A percentile compares a stretch with the other conserved stretches of the same genome.
These are phyloP conservation scores for Spodoptera frugiperda DNA, from an alignment of 1,140 invertebrate genomes.

Conservation along the genomic window DNA sequence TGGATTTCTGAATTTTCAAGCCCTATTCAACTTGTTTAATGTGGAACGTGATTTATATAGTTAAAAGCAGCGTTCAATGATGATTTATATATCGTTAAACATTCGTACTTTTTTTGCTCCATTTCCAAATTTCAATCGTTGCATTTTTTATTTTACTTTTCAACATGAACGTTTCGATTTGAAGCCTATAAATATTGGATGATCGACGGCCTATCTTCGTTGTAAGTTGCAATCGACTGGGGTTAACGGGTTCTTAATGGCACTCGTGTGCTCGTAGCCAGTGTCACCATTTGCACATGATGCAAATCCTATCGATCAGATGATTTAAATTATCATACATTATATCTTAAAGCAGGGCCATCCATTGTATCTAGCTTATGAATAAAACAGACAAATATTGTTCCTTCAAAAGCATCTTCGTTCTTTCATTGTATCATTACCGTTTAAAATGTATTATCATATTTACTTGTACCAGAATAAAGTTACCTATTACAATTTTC, in stretches of 20 bases:
- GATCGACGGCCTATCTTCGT: slow-evolving; percentile 16
- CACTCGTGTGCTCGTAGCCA: slow-evolving; percentile 1
- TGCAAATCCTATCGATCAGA: slow-evolving; percentile 14
- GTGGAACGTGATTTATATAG: slow-evolving; percentile 2
- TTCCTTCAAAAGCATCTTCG: too few species aligned
- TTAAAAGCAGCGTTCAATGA: slow-evolving; percentile 6
- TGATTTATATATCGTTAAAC: slow-evolving; percentile 20
- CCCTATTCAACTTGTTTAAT: neutral
- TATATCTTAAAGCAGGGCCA: neutral
- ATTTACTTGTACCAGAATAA: too few species aligned
- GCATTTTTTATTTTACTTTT: neutral
- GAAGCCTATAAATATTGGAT: slow-evolving; percentile 11
- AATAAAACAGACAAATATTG: too few species aligned
- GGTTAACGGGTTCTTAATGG: slow-evolving; percentile 38
- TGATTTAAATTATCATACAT: slow-evolving; percentile 16
- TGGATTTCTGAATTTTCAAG: neutral
- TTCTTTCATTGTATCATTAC: too few species aligned
- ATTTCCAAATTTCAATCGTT: slow-evolving; percentile 7
- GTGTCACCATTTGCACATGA: slow-evolving; percentile 14
- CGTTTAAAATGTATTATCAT: too few species aligned
- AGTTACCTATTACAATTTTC: too few species aligned
- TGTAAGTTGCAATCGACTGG: slow-evolving; percentile 15
- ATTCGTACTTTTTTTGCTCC: slow-evolving; percentile 17
- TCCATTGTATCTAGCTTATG: neutral
- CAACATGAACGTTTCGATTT: neutral